Percentiles rank a stretch among this genome's conserved stretches.
These are phyloP conservation scores for Diaphora mendica DNA, from an alignment of 2,888 invertebrate species.

Conservation along the genomic window DNA sequence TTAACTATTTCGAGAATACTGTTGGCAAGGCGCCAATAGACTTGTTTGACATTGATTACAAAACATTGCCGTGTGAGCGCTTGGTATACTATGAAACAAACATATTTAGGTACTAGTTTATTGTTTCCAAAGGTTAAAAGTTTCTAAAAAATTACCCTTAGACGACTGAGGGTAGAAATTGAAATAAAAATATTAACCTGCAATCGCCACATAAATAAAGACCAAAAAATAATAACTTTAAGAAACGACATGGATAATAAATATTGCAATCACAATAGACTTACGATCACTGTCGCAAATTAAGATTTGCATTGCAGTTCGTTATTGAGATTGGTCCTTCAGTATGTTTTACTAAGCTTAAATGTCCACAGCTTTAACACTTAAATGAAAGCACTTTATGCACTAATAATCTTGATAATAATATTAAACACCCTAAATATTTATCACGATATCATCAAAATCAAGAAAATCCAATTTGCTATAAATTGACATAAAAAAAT, in stretches of 20 bases:
- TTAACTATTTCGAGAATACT: conserved; percentile 73
- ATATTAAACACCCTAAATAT: neutral
- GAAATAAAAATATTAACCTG: conserved; percentile 4
- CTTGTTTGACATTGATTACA: conserved; percentile 67
- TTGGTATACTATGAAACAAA: conserved; percentile 7
- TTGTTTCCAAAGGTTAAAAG: neutral
- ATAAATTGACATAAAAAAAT: neutral
- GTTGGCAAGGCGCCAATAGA: conserved; percentile 72
- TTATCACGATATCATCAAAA: neutral
- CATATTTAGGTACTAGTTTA: neutral
- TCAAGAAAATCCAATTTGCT: neutral
- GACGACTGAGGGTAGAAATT: neutral
- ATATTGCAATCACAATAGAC: conserved; percentile 19
- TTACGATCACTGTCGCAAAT: conserved; percentile 31
- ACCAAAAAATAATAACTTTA: neutral
- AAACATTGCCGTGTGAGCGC: conserved; percentile 52
- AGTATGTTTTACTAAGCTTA: neutral
- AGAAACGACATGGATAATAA: conserved; percentile 24
- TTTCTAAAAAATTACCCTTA: neutral
- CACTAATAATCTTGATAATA: neutral
- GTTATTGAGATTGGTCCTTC: neutral
- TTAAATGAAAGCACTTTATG: neutral
- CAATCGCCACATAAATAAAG: neutral
- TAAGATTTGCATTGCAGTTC: conserved; percentile 20
- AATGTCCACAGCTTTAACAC: neutral